These are phyloP conservation scores for Cydia strobilella DNA, from an alignment of 1,140 invertebrate genomes.

Conservation along the genomic window DNA sequence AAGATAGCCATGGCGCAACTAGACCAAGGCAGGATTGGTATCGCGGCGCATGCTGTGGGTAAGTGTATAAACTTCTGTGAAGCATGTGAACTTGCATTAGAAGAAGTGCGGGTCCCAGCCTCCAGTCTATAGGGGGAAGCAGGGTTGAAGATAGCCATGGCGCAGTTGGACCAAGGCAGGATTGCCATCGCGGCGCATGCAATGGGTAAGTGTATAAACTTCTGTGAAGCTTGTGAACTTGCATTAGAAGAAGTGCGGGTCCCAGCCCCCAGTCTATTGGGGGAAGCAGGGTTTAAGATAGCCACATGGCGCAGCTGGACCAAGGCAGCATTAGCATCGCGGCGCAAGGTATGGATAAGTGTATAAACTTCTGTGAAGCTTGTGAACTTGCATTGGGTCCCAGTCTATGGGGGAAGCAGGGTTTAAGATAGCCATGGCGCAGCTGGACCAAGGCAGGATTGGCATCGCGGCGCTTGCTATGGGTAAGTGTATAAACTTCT, in stretches of 20 bases:
- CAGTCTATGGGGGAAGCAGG: slow-evolving; percentile 85
- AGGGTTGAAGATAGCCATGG: slow-evolving; percentile 95
- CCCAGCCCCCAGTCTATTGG: slow-evolving; percentile 83
- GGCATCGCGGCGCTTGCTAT: slow-evolving; percentile 92
- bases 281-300: slow-evolving; percentile 88
- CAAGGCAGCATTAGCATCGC: slow-evolving; percentile 91
- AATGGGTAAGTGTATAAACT: slow-evolving; percentile 72
- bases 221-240: slow-evolving; percentile 79
- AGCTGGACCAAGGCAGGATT: slow-evolving; percentile 87
- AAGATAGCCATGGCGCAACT: slow-evolving; percentile 90
- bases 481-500: slow-evolving; percentile 48
- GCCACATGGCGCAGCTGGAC: slow-evolving; percentile 90
- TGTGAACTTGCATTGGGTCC: slow-evolving; percentile 84
- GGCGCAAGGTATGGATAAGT: slow-evolving; percentile 85
- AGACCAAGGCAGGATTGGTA: no score
- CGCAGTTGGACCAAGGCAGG: slow-evolving; percentile 85
- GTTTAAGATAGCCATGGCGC: slow-evolving; percentile 94
- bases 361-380: slow-evolving; percentile 43
- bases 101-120: slow-evolving; percentile 86
- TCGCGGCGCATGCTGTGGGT: slow-evolving; percentile 85
- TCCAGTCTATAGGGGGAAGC: slow-evolving; percentile 82
- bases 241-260: slow-evolving; percentile 87
- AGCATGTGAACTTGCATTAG: slow-evolving; percentile 83
- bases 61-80: slow-evolving; percentile 43
- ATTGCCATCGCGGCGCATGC: slow-evolving; percentile 93